Evolutionary conservation across 2,888 invertebrate genomes (phyloP).

Genomic region (Aelia acuminata): DNA sequence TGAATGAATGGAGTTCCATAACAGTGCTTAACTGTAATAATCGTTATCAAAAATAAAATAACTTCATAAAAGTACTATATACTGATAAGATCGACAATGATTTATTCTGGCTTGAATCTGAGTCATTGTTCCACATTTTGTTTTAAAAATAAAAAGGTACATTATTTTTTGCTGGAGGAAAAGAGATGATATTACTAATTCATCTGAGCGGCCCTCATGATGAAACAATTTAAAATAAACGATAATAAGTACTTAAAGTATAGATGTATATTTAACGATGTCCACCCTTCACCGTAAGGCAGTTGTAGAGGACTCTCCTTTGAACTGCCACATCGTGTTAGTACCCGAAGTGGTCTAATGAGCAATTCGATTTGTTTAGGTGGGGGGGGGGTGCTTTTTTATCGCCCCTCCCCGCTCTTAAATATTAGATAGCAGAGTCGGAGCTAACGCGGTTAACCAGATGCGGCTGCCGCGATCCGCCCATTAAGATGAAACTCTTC

Average conservation of each 20-base stretch:
- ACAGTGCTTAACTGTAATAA: no score
- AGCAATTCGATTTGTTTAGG: constrained; percentile 17
- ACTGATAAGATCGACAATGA: no score
- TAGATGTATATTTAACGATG: constrained; percentile 6
- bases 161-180: no score
- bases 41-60: no score
- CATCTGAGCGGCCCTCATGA: no score
- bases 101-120: no score
- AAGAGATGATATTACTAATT: no score
- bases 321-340: constrained; percentile 13
- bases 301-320: background rate
- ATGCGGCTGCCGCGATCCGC: constrained; percentile 12
- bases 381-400: background rate
- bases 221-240: background rate
- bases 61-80: no score
- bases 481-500: constrained; percentile 44
- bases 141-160: no score
- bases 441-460: constrained; percentile 48
- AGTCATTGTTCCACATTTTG: no score
- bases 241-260: background rate
- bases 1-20: no score
- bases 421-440: constrained; percentile 20
- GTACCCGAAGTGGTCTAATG: constrained; percentile 6
- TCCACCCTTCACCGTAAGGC: background rate
- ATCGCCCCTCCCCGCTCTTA: background rate